Evolutionary conservation across 2,797 vertebrate genomes (phyloP).

Genomic region (Limnodromus scolopaceus): DNA sequence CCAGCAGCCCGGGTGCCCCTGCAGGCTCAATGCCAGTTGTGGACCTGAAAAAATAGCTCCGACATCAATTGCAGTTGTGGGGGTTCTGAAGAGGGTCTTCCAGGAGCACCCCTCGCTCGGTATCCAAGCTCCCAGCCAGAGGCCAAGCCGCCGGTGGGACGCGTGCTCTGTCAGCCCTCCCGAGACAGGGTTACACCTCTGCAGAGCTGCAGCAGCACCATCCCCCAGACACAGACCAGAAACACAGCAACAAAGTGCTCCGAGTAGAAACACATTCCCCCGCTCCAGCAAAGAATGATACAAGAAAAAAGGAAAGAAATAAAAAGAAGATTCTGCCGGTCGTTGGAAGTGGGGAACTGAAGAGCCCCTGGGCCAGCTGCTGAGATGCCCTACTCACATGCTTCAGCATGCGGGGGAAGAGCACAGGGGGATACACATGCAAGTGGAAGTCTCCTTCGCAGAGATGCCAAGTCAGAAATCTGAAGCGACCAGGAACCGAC

Average conservation of each 20-base stretch:
- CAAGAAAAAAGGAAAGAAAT: background rate
- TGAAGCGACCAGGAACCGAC: background rate
- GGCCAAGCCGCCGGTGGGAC: background rate
- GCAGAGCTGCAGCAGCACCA: background rate
- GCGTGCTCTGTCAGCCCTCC: background rate
- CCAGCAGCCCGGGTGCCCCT: background rate
- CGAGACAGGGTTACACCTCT: background rate
- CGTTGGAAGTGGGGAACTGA: background rate
- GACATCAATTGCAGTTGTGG: background rate
- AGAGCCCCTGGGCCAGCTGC: background rate
- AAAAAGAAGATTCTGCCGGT: background rate
- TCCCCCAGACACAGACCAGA: background rate
- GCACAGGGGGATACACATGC: slow-evolving; percentile 30
- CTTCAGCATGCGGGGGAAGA: background rate
- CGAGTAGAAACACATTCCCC: background rate
- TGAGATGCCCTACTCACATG: background rate
- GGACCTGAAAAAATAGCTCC: background rate
- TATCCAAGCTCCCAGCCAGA: background rate
- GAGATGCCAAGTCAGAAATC: background rate
- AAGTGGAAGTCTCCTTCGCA: background rate
- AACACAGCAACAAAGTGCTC: background rate
- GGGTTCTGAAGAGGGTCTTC: background rate
- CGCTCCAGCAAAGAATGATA: background rate
- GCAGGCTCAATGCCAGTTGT: background rate
- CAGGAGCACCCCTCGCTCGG: background rate